Conservation (phyloP, 2,113 vertebrate species). For the Lepidothrix coronata region DNA sequence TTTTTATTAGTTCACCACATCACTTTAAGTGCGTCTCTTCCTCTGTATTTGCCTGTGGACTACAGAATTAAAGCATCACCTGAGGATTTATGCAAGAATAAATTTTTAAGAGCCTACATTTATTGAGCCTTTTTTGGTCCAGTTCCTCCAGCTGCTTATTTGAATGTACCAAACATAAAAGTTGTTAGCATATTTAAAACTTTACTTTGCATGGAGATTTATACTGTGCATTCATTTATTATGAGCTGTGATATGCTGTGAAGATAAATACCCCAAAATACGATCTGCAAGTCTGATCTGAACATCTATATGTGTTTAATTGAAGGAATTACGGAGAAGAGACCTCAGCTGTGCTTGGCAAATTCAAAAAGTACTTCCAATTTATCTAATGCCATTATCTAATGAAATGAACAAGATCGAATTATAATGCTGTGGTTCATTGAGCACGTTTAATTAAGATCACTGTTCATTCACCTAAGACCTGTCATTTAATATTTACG, state of each 20-base stretch:
- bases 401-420: background rate
- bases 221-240: background rate
- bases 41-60: background rate
- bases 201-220: background rate
- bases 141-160: background rate
- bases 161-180: background rate
- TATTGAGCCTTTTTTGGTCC: background rate
- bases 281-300: background rate
- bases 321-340: background rate
- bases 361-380: background rate
- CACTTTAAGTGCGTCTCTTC: background rate
- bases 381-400: background rate
- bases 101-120: background rate
- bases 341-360: background rate
- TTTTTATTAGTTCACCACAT: background rate
- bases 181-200: constrained; percentile 8
- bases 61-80: background rate
- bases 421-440: constrained; percentile 22
- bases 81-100: background rate
- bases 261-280: background rate
- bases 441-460: background rate
- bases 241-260: background rate
- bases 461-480: background rate
- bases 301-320: constrained; percentile 6
- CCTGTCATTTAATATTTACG: constrained; percentile 5